Percentiles rank a stretch among this genome's conserved stretches.
phyloP scores from a whole-genome alignment of 2,113 vertebrate genomes.

The Astur gentilis region DNA sequence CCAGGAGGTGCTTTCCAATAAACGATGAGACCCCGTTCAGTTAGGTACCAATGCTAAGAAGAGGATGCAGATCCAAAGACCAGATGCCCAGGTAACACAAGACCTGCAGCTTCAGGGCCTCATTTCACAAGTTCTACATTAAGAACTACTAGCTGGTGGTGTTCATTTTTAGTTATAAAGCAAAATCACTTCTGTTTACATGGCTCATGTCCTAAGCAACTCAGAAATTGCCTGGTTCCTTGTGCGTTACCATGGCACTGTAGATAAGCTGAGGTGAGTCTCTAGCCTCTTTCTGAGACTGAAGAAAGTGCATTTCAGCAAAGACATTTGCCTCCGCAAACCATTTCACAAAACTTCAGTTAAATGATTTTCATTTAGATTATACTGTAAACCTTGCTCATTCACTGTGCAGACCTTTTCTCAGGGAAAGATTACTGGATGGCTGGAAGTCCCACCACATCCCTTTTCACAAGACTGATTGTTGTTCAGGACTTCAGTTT shows the following conservation, averaged over 20 bases:
- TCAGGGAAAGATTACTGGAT: not conserved
- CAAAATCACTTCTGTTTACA: slow-evolving; percentile 4
- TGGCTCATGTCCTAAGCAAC: slow-evolving; percentile 11
- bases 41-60: not conserved
- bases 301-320: slow-evolving; percentile 7
- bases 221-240: slow-evolving; percentile 14
- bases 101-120: not conserved
- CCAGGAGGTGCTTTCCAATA: not conserved
- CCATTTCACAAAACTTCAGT: not conserved
- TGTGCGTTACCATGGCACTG: slow-evolving; percentile 40
- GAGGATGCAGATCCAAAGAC: not conserved
- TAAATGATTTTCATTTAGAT: not conserved
- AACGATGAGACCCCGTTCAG: accelerated
- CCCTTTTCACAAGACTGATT: not conserved
- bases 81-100: not conserved
- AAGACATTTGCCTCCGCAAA: not conserved
- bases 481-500: not conserved
- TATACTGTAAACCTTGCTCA: not conserved
- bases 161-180: not conserved
- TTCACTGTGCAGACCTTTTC: not conserved
- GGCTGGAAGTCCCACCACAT: accelerated
- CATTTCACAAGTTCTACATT: not conserved
- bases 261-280: slow-evolving; percentile 10
- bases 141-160: not conserved
- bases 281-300: too few relatives aligned